Evolutionary conservation across 2,113 vertebrate species (phyloP).

Genomic region (Sisor rabdophorus): DNA sequence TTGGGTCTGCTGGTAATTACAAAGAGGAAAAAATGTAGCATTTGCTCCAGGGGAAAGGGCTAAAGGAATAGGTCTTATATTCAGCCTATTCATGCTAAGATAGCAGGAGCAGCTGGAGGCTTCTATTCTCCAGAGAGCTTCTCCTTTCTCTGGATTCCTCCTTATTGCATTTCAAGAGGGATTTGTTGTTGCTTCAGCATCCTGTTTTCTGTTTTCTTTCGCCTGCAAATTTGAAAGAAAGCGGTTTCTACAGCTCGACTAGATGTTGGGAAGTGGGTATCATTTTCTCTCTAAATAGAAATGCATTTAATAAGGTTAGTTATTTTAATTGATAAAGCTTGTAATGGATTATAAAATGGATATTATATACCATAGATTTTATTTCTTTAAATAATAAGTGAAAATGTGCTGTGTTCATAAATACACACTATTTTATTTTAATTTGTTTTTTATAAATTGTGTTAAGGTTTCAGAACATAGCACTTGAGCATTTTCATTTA

Average conservation of each 20-base stretch:
- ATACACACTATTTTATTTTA: no score
- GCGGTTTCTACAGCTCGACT: conserved; percentile 3
- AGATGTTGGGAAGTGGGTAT: background rate
- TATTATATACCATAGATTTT: background rate
- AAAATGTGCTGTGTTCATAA: background rate
- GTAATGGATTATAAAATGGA: background rate
- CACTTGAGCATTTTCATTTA: no score
- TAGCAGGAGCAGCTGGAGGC: conserved; percentile 44
- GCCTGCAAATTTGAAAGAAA: background rate
- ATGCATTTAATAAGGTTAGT: background rate
- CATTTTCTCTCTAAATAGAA: background rate
- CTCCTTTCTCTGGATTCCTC: conserved; percentile 20
- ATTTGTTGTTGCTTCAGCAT: conserved; percentile 35
- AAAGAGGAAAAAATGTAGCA: conserved; percentile 56
- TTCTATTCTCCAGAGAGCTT: conserved; percentile 39
- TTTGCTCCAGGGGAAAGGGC: conserved; percentile 57
- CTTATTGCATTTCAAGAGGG: conserved; percentile 32
- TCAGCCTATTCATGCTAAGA: conserved; percentile 21
- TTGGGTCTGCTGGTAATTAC: conserved; percentile 68
- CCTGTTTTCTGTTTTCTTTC: conserved; percentile 27
- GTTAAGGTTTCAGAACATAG: no score
- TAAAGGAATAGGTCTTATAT: conserved; percentile 32
- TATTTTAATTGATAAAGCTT: background rate
- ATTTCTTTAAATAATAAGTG: no score
- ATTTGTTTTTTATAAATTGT: no score